Conservation (phyloP, 2,888 invertebrate genomes). For the Serrognathus titanus region DNA sequence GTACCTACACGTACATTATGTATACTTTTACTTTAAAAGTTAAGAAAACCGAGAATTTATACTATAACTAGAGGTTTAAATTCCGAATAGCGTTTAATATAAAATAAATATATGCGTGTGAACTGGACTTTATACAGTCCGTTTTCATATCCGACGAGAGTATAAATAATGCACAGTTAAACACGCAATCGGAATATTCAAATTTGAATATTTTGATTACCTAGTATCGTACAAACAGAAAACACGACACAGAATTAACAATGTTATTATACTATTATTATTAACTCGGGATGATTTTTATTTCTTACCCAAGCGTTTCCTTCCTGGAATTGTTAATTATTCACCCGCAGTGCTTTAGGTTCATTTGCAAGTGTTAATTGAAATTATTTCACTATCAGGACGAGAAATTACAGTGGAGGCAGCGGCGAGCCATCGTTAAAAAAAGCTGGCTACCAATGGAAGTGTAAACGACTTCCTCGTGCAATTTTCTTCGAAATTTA, state of each 20-base stretch:
- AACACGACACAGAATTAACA: background rate
- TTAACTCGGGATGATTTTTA: background rate
- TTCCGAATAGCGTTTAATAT: too few species aligned
- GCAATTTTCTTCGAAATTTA: background rate
- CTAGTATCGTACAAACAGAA: background rate
- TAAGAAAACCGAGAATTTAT: background rate
- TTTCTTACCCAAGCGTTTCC: background rate
- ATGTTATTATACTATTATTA: background rate
- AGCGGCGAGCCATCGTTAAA: background rate
- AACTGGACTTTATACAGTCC: too few species aligned
- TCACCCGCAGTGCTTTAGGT: background rate
- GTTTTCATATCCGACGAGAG: too few species aligned
- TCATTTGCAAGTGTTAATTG: too few species aligned
- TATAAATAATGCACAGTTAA: too few species aligned
- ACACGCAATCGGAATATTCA: background rate
- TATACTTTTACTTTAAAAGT: background rate
- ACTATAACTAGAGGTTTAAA: too few species aligned
- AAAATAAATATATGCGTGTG: too few species aligned
- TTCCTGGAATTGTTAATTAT: background rate
- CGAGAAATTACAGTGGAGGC: background rate
- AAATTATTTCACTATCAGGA: too few species aligned
- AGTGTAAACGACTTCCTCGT: background rate
- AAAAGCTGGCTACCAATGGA: background rate
- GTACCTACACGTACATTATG: background rate
- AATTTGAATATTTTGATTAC: background rate